Percentiles rank a stretch among this genome's conserved stretches.
Conservation (phyloP, 2,888 invertebrate genomes). For the Perizoma affinitatum region DNA sequence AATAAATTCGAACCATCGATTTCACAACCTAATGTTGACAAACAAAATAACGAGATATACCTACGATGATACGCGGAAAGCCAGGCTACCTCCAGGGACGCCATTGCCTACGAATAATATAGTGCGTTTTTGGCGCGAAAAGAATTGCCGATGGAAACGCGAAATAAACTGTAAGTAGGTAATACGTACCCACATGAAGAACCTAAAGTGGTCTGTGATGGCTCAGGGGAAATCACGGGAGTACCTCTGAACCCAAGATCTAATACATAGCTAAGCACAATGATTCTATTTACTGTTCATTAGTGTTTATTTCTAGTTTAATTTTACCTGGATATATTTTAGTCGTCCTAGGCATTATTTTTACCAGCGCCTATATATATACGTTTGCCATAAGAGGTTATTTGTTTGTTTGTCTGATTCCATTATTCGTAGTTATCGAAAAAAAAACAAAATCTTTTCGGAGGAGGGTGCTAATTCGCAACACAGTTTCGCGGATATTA, state of each 20-base stretch:
- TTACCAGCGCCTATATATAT: too few relatives aligned
- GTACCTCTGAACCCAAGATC: constrained; percentile 48
- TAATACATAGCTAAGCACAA: constrained; percentile 31
- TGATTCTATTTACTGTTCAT: constrained; percentile 32
- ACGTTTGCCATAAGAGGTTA: too few relatives aligned
- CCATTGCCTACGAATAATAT: constrained; percentile 23
- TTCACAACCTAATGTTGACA: constrained; percentile 8
- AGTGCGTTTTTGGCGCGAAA: constrained; percentile 21
- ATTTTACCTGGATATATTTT: not conserved
- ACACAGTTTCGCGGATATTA: too few relatives aligned
- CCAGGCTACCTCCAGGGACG: constrained; percentile 13
- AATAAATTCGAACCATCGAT: not conserved
- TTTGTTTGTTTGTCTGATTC: too few relatives aligned
- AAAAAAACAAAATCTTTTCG: too few relatives aligned
- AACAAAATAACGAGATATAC: constrained; percentile 12
- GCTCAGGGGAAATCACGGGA: constrained; percentile 65
- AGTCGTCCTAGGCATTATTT: too few relatives aligned
- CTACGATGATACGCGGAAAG: constrained; percentile 15
- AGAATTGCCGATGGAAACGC: constrained; percentile 36
- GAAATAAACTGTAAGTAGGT: constrained; percentile 41
- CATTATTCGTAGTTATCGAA: too few relatives aligned
- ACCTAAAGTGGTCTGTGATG: constrained; percentile 48
- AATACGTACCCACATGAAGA: constrained; percentile 44
- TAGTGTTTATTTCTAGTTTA: constrained; percentile 3
- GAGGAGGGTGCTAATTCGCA: too few relatives aligned